Evolutionary conservation across 1,140 invertebrate species (phyloP), one percentile per base, ranked within the genome.

Genomic region (Solenopsis invicta): DNA sequence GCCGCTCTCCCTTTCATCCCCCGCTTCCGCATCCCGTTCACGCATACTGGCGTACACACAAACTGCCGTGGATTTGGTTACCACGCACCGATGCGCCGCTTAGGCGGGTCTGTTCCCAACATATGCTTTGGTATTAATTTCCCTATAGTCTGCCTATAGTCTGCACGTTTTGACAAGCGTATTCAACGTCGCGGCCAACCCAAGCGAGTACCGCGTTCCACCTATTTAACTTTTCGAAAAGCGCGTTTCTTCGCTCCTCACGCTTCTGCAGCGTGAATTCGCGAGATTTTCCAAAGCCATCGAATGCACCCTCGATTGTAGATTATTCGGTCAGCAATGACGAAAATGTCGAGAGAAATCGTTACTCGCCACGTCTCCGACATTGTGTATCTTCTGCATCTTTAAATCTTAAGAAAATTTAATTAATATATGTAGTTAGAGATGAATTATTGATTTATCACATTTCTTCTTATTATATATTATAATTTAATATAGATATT

Each of bases 51-150:
- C n/a, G 61, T 56, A 48, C 21, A 54, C 16, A 71, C 52, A 59
- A 24, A 41, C 21, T 45, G 54, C 66, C 41, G 59, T 16, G 67
- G 24, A 74, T 82, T 82, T 56, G 41, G 54, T 82, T 71, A 67
- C 64, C 37, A 37, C 66, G 66, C 54, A 29, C 24, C 24, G 21
- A 45, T 71, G 78, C 66, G 41, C 54, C 69, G 21, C 66, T 82
- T 74, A 74, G 37, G 37, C 52, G 41, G 66, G 24, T 61, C 52
- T 82, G 67, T 29, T 59, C 52, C 41, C 24, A 82, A 74, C 66
- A 82, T 74, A 61, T 72, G 78, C 66, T 45, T 71, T 45, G 54
- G 45, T 71, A 81, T 82, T 82, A 82, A 82, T 74, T 72, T 74
- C 41, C 41, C 66, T 21, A 34, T 74, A 74, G 67, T 72, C 67